Conservation (phyloP, 2,888 invertebrate species). For the Venusia cambrica region DNA sequence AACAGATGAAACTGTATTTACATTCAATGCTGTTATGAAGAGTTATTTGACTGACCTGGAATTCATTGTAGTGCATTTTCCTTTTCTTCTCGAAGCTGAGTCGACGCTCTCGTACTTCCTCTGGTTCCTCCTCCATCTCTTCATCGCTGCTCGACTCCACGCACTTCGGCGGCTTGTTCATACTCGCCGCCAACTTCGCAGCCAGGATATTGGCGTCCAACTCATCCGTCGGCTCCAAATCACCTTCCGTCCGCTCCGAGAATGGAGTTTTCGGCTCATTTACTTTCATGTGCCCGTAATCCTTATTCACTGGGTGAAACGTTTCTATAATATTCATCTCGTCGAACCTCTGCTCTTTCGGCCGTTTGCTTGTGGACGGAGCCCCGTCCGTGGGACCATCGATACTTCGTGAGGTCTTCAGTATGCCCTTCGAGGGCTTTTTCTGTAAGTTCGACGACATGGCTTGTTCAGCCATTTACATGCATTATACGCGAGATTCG, state of each 20-base stretch:
- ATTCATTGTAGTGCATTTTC: conserved; percentile 99
- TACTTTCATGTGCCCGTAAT: conserved; percentile 98
- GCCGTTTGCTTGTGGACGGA: conserved; percentile 67
- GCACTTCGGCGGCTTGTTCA: conserved; percentile 74
- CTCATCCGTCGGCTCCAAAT: conserved; percentile 80
- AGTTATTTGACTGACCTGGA: conserved; percentile 62
- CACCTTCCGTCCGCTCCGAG: conserved; percentile 82
- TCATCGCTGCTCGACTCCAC: conserved; percentile 77
- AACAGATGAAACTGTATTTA: no score
- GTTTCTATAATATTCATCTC: conserved; percentile 99
- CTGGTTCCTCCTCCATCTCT: conserved; percentile 81
- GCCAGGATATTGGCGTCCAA: conserved; percentile 87
- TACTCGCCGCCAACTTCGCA: conserved; percentile 84
- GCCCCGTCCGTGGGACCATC: conserved; percentile 82
- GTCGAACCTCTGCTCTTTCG: conserved; percentile 92
- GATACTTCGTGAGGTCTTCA: conserved; percentile 95
- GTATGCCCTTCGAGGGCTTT: conserved; percentile 93
- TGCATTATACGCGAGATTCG: no score
- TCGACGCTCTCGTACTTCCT: conserved; percentile 84
- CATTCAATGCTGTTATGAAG: no score
- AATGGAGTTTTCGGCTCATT: conserved; percentile 98
- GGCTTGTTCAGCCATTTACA: conserved; percentile 35
- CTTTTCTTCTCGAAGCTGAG: conserved; percentile 94
- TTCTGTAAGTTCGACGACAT: conserved; percentile 91
- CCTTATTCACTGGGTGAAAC: conserved; percentile 98